Conservation (phyloP, 2,888 invertebrate genomes). For the Ryuthela nishihirai region DNA sequence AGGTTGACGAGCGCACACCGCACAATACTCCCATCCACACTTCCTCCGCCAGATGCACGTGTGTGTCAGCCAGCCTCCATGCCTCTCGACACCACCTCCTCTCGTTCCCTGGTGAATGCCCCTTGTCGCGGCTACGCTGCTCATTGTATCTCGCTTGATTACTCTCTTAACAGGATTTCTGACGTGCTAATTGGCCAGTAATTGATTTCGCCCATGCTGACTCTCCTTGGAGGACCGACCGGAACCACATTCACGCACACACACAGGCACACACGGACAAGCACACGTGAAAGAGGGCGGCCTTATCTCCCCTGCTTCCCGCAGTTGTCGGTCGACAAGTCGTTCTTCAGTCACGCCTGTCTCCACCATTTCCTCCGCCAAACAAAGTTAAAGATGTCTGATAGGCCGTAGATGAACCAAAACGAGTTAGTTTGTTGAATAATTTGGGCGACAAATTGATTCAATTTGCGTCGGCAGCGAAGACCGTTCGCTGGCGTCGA, state of each 20-base stretch:
- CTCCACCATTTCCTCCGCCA: not conserved
- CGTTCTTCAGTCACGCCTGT: not conserved
- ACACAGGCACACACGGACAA: too few relatives aligned
- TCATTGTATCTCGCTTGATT: not conserved
- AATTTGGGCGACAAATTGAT: not conserved
- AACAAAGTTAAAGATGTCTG: slow-evolving; percentile 1
- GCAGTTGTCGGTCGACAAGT: not conserved
- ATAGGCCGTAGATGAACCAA: slow-evolving; percentile 1
- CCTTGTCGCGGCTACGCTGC: too few relatives aligned
- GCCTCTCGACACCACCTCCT: too few relatives aligned
- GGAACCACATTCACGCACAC: too few relatives aligned
- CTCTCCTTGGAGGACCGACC: too few relatives aligned
- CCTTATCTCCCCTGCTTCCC: not conserved
- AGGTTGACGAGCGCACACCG: too few relatives aligned
- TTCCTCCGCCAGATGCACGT: too few relatives aligned
- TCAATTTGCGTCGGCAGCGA: not conserved
- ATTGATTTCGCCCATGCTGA: not conserved
- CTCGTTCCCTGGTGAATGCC: too few relatives aligned
- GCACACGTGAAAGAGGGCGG: too few relatives aligned
- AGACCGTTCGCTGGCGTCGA: too few relatives aligned
- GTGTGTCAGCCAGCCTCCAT: too few relatives aligned
- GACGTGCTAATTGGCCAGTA: slow-evolving; percentile 1
- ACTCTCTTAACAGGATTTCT: not conserved
- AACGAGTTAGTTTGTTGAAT: slow-evolving; percentile 1
- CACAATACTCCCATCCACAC: too few relatives aligned